These are phyloP conservation scores for Morpho helenor DNA, from an alignment of 2,888 invertebrate species.

Conservation along the genomic window DNA sequence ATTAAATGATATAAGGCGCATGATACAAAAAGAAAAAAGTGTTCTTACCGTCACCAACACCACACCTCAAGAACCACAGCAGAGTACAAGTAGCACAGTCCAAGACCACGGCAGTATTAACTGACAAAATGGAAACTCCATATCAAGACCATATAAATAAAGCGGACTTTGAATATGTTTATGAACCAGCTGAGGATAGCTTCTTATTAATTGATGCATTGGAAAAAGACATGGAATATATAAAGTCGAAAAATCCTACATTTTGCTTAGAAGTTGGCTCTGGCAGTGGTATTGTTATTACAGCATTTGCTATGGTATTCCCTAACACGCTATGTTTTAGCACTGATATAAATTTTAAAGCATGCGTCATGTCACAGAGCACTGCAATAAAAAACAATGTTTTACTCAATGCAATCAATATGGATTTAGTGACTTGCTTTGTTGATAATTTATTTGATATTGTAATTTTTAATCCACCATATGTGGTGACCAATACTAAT, in stretches of 20 bases:
- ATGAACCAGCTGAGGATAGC: slow-evolving; percentile 98
- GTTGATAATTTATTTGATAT: slow-evolving; percentile 85
- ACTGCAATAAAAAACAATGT: slow-evolving; percentile 86
- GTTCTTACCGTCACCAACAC: slow-evolving; percentile 71
- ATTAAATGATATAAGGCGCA: slow-evolving; percentile 88
- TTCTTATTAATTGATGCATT: slow-evolving; percentile 96
- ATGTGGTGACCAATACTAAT: slow-evolving; percentile 91
- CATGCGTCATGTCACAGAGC: slow-evolving; percentile 84
- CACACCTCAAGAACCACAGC: slow-evolving; percentile 49
- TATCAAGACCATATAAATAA: slow-evolving; percentile 79
- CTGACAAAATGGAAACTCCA: slow-evolving; percentile 84
- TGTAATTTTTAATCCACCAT: slow-evolving; percentile 98
- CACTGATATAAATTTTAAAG: slow-evolving; percentile 91
- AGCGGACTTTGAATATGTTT: slow-evolving; percentile 82
- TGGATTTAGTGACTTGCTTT: slow-evolving; percentile 82
- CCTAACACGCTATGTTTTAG: slow-evolving; percentile 79
- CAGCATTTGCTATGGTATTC: slow-evolving; percentile 85
- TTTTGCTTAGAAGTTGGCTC: slow-evolving; percentile 93
- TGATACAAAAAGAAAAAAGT: slow-evolving; percentile 89
- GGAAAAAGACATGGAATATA: slow-evolving; percentile 85
- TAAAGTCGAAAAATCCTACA: slow-evolving; percentile 78
- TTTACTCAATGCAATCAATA: slow-evolving; percentile 80
- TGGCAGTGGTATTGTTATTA: slow-evolving; percentile 94
- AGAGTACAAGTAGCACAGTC: slow-evolving; percentile 54
- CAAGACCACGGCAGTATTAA: slow-evolving; percentile 57